Base-by-base conservation (phyloP, 2,888 invertebrate genomes). In the Phengaris alcon region DNA sequence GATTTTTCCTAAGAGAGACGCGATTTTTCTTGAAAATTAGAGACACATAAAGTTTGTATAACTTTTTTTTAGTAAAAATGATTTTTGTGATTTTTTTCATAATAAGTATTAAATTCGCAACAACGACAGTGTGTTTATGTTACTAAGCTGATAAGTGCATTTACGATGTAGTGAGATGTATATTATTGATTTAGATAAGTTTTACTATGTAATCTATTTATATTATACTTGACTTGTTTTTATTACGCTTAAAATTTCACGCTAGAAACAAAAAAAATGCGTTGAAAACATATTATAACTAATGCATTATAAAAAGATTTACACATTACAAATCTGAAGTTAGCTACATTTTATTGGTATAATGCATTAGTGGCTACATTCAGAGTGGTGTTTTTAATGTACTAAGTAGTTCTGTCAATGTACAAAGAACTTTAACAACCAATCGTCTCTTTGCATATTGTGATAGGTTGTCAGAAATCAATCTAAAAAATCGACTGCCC, bases 131-230 rank as follows among this genome's bases (percentile, higher is more conserved):
- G 22, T 70, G 72, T 52, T 7, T 52, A 35, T 9, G 22, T 72
- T 72, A 22, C 13, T 51, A 70, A 51, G 35, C 12, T 52, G 35
- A 70, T 70, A 54, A 75, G 57, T 75, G 75, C 75, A 70, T 75
- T 75, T 75, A 75, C 51, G 69, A 48, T 54, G 55, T 75, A 75
- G 69, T 75, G 70, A 75, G 70, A 75, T 55, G 55, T 73, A 74
- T 69, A 52, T 15, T 48, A 35, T 75, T 75, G 54, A 70, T 75
- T 69, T 69, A 75, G 51, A 57, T 70, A 55, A 70, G 70, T 75
- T 75, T 52, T 15, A 52, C 55, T 69, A 75, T 70, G 35, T 64
- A 69, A 75, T 70, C 70, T 75, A 55, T 69, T 75, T 75, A 8
- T 70, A 70, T 54, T 55, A 35, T 72, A 72, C 72, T 72, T 52